Evolutionary conservation across 2,113 vertebrate species (phyloP), one percentile per base, ranked within the genome.

Genomic region (Entelurus aequoreus): DNA sequence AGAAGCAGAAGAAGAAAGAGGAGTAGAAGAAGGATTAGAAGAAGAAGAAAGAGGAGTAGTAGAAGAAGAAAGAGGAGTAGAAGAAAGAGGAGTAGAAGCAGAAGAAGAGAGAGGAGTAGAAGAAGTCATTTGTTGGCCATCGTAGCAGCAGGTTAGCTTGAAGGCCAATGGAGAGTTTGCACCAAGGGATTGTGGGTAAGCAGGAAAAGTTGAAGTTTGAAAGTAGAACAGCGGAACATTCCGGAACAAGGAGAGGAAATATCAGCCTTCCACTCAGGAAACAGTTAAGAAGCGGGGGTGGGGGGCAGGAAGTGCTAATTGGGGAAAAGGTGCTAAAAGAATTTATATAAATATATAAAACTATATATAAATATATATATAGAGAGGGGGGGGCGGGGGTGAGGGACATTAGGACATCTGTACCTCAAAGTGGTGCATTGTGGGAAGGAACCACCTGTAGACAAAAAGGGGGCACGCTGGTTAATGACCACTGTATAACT

Each of bases 381-480:
- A 90, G 72, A 89, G 72, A 76, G 78, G 19, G 54, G 72, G 88
- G 75, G 75, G 75, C 80, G 66, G 81, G 75, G 72, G 73, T 69
- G 78, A 48, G 77, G 82, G 82, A 86, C 78, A 85, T 86, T 88
- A 89, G 82, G 37, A 85, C 86, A 83, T 83, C 86, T 90, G 89
- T 92, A 92, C 91, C 91, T 92, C 91, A 86, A 88, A 69, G 73
- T 86, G 63, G 84, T 81, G 68, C 84, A 84, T 82, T 88, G 85
- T 84, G 86, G 76, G 73, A 84, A 86, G 81, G 85, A 89, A 88
- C 88, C 91, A 92, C 91, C 91, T 92, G 91, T 85, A 87, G 84
- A 81, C 80, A 90, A 90, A 82, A 85, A 83, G 79, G 86, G 79
- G 84, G 86, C 74, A 88, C 63, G 58, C 76, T 80, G 72, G 85